phyloP scores from a whole-genome alignment of 2,113 vertebrate species.

The Piprites chloris region DNA sequence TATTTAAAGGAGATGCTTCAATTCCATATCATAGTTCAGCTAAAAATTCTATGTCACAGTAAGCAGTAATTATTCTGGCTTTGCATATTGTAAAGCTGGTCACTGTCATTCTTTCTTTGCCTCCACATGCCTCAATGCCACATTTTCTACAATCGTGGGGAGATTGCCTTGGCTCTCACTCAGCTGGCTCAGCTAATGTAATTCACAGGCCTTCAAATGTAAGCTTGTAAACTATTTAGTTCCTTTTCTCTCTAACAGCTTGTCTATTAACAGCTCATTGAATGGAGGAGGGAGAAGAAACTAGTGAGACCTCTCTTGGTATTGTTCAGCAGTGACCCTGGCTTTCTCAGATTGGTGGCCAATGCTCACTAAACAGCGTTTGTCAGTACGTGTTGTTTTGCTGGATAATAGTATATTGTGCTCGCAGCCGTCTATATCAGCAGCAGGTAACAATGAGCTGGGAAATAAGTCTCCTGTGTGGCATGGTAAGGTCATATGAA shows the following conservation, averaged over 20 bases:
- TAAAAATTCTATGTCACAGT: constrained; percentile 4
- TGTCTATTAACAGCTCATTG: constrained; percentile 66
- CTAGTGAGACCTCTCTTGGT: constrained; percentile 48
- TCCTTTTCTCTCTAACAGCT: constrained; percentile 61
- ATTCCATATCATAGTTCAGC: neutral
- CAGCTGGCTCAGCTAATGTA: constrained; percentile 61
- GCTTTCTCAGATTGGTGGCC: constrained; percentile 5
- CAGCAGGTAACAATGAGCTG: neutral
- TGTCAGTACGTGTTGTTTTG: constrained; percentile 42
- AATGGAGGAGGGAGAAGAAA: constrained; percentile 55
- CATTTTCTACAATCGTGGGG: constrained; percentile 32
- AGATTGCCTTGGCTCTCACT: constrained; percentile 64
- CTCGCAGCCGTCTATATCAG: neutral
- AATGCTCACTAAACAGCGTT: neutral
- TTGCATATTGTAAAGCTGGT: constrained; percentile 49
- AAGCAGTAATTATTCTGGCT: constrained; percentile 37
- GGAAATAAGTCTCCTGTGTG: neutral
- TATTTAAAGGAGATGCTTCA: neutral
- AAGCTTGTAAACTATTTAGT: constrained; percentile 64
- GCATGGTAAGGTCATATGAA: neutral
- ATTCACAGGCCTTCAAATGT: constrained; percentile 63
- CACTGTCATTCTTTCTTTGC: constrained; percentile 58
- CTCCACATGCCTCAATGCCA: constrained; percentile 63
- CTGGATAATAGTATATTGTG: constrained; percentile 42
- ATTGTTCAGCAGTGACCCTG: constrained; percentile 51